Evolutionary conservation across 2,888 invertebrate species (phyloP), one percentile per base, ranked within the genome.

Genomic region (Lydus trimaculatus): DNA sequence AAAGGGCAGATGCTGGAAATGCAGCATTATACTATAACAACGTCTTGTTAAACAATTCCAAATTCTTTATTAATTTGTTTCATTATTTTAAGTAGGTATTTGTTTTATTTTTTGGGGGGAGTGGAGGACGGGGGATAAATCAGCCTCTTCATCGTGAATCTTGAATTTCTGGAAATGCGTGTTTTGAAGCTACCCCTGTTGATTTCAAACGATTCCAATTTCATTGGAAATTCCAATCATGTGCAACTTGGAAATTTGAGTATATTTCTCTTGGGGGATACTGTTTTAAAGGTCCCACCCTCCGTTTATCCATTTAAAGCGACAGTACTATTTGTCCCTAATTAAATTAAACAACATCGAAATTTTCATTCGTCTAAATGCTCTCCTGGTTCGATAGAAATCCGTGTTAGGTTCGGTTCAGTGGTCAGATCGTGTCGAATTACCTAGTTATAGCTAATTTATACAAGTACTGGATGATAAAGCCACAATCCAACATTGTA

Each of bases 391-490:
- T 61, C 20, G 39, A 61, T 61, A 36, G 43, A 36, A 43, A 61
- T 31, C 61, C 61, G 36, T 28, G 56, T 56, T 56, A 56, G 56
- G 28, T 56, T 56, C 56, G 28, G 56, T 56, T 56, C 56, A 56
- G 56, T 25, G 60, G 25, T 39, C 60, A 60, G 6, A 33, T 39
- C 36, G 33, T 28, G 33, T 39, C 33, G 60, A 60, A 60, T 39
- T 60, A 39, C 60, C 36, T 33, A 33, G 61, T 61, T 61, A 61
- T 33, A 61, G 33, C 61, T 61, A 61, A 61, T 61, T 61, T 61
- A 61, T 61, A 61, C 61, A 33, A 33, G 33, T 43, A 36, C 36
- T 39, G 61, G 39, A 61, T 61, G 61, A 33, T 61, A 33, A 61
- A 61, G 43, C 61, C 61, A 43, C 61, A 61, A 61, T 61, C 39